Percentiles rank a stretch among this genome's conserved stretches.
Evolutionary conservation across 2,797 vertebrate genomes (phyloP).

Genomic region (Helicolenus hilgendorfi): DNA sequence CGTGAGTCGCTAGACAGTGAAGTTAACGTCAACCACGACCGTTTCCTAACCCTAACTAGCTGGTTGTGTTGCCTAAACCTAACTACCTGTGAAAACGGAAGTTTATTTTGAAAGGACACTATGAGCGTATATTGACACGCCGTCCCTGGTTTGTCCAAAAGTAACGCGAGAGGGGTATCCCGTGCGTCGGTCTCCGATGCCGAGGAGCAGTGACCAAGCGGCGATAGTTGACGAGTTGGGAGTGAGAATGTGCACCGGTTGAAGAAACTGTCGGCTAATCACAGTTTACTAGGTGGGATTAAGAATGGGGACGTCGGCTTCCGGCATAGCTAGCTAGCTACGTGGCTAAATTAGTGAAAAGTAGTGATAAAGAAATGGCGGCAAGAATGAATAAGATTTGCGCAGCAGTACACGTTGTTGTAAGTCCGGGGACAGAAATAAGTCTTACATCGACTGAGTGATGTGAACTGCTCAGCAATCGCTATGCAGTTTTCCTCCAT

Average conservation of each 20-base stretch:
- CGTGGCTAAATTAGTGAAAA: not conserved
- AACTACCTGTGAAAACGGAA: too few species aligned
- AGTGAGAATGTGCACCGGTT: too few species aligned
- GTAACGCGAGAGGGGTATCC: fast-evolving
- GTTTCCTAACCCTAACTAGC: too few species aligned
- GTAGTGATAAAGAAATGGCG: not conserved
- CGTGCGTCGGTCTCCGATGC: fast-evolving
- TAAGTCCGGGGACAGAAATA: too few species aligned
- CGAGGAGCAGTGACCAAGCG: too few species aligned
- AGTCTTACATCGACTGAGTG: not conserved
- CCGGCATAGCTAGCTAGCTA: not conserved
- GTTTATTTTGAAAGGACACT: too few species aligned
- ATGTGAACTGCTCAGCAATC: not conserved
- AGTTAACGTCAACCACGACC: too few species aligned
- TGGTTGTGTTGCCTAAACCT: too few species aligned
- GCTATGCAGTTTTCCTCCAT: not conserved
- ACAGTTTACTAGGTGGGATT: not conserved
- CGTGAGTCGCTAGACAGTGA: too few species aligned
- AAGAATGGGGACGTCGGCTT: not conserved
- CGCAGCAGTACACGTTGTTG: too few species aligned
- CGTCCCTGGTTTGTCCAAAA: too few species aligned
- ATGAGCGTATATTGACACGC: fast-evolving
- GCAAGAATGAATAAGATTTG: not conserved
- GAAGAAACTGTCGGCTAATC: not conserved
- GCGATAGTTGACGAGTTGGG: too few species aligned